Base-by-base conservation (phyloP, 2,797 vertebrate species). In the Adelosebastes latens region DNA sequence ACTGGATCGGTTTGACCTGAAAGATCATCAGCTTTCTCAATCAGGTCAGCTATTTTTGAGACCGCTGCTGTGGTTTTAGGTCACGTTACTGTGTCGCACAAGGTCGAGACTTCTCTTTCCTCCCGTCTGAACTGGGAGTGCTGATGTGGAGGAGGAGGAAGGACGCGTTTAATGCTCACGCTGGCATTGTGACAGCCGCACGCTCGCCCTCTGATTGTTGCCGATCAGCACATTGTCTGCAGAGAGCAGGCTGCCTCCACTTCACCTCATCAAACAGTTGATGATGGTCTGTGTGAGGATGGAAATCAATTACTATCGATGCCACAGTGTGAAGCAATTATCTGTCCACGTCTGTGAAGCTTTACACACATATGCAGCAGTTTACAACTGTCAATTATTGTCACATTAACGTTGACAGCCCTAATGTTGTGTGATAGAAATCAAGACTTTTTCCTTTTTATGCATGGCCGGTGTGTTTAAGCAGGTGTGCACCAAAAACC, bases 151-250 rank as follows among this genome's bases (percentile, higher is more conserved):
- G 42, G 31, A 67, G 20, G 69, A 49, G 42, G 42, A 46, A 46
- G 42, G 42, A 20, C 42, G 16, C 3, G 3, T 46, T 46, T 46
- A 46, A 46, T 46, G 42, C 42, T 46, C 75, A 53, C 9, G 52
- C 31, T 55, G 42, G 16, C 42, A 46, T 20, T 46, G 42, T 46
- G 42, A 46, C 7, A 46, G 42, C 42, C 42, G 16, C 42, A 46
- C 16, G 42, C 7, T 46, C 16, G 1, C 42, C 42, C 42, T 46
- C 42, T 46, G 16, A 46, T 46, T 46, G 42, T 20, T 59, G 65
- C 72, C 10, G 49, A 72, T 89, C 88, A 89, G 85, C 91, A 88
- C 60, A 67, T 80, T 32, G 68, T 68, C 14, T 3, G 46, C 66
- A 25, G 56, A 60, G 74, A 72, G 63, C 72, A 58, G 18, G 67